Conservation (phyloP, 2,888 invertebrate genomes). For the Melieria omissa region DNA sequence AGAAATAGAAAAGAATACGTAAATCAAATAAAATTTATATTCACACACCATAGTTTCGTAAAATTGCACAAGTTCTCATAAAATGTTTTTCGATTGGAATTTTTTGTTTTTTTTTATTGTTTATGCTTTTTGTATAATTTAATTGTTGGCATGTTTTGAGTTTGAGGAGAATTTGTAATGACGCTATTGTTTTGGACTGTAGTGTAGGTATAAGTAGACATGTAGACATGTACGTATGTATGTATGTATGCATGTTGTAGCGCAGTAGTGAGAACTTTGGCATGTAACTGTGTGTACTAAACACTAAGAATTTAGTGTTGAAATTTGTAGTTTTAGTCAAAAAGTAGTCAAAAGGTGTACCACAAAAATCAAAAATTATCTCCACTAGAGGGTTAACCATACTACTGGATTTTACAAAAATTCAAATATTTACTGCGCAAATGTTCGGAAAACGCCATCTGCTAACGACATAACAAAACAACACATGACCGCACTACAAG, state of each 20-base stretch:
- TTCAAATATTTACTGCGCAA: too few relatives aligned
- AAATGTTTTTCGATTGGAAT: slow-evolving; percentile 5
- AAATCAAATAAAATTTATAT: slow-evolving; percentile 55
- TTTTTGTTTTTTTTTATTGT: slow-evolving; percentile 12
- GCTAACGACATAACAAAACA: too few relatives aligned
- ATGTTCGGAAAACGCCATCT: too few relatives aligned
- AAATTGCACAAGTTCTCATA: neutral
- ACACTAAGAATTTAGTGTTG: too few relatives aligned
- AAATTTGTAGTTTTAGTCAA: too few relatives aligned
- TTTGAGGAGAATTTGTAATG: neutral
- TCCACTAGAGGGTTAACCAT: too few relatives aligned
- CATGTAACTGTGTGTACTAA: neutral
- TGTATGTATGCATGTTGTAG: slow-evolving; percentile 21
- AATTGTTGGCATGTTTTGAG: too few relatives aligned
- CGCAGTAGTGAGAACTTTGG: neutral
- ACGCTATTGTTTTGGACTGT: neutral
- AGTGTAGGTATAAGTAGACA: neutral
- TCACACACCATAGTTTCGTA: slow-evolving; percentile 7
- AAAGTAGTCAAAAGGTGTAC: too few relatives aligned
- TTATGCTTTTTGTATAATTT: too few relatives aligned
- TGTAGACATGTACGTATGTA: slow-evolving; percentile 9
- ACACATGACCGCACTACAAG: too few relatives aligned
- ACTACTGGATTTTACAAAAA: too few relatives aligned
- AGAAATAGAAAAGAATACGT: slow-evolving; percentile 56
- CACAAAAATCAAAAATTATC: too few relatives aligned